phyloP scores from a whole-genome alignment of 2,797 vertebrate species.

The Lindbergichthys nudifrons region DNA sequence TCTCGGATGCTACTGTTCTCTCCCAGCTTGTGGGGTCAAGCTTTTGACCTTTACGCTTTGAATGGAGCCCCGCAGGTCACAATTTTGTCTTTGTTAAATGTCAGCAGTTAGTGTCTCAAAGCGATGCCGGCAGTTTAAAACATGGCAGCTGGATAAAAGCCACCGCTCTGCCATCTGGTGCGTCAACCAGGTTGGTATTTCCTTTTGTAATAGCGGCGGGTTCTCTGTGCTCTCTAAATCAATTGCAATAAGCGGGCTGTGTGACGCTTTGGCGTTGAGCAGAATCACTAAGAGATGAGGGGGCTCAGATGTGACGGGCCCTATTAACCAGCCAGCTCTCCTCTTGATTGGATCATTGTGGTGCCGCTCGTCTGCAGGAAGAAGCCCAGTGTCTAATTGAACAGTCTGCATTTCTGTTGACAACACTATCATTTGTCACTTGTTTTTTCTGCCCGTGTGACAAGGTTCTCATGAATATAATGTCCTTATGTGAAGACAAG shows the following conservation, averaged over 20 bases:
- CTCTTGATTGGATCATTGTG: constrained; percentile 70
- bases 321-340: constrained; percentile 73
- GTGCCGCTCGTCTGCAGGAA: constrained; percentile 61
- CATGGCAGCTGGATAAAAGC: constrained; percentile 55
- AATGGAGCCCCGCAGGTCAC: constrained; percentile 57
- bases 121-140: constrained; percentile 45
- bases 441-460: constrained; percentile 36
- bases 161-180: constrained; percentile 37
- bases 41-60: constrained; percentile 67
- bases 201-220: constrained; percentile 40
- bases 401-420: constrained; percentile 67
- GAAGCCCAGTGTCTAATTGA: constrained; percentile 58
- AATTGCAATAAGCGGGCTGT: constrained; percentile 65
- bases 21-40: constrained; percentile 38
- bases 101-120: constrained; percentile 66
- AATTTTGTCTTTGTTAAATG: constrained; percentile 72
- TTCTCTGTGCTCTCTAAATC: constrained; percentile 64
- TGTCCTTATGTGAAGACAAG: constrained; percentile 36
- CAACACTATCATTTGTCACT: constrained; percentile 60
- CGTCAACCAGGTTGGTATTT: constrained; percentile 57
- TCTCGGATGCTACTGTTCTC: background rate
- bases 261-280: constrained; percentile 65
- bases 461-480: constrained; percentile 34
- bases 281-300: constrained; percentile 68
- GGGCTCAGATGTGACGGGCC: constrained; percentile 70